These are phyloP conservation scores for Tadarida brasiliensis DNA, from an alignment of 2,797 vertebrate species.

Conservation along the genomic window DNA sequence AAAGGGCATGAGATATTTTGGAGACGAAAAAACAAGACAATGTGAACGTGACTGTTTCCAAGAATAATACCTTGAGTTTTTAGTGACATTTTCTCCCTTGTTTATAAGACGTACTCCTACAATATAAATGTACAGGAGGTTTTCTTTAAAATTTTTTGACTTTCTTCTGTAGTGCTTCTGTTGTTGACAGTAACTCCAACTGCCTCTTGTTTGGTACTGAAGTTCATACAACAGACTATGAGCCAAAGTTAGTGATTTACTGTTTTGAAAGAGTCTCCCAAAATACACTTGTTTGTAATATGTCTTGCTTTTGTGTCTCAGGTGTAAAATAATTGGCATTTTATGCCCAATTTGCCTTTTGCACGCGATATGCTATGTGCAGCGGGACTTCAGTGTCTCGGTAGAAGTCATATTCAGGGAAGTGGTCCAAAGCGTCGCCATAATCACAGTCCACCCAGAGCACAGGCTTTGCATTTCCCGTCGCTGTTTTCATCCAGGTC, in stretches of 20 bases:
- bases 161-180: constrained; percentile 81
- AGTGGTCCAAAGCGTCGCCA: not conserved
- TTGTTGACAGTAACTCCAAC: constrained; percentile 85
- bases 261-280: constrained; percentile 85
- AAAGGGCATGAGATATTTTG: constrained; percentile 75
- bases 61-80: constrained; percentile 81
- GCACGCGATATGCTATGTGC: not conserved
- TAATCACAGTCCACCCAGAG: too few species aligned
- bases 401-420: not conserved
- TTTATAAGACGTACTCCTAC: constrained; percentile 78
- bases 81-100: constrained; percentile 82
- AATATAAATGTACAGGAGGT: constrained; percentile 82
- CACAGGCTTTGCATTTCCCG: not conserved
- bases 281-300: constrained; percentile 85
- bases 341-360: constrained; percentile 75
- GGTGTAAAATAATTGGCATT: constrained; percentile 84
- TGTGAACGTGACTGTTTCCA: constrained; percentile 69
- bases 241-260: constrained; percentile 85
- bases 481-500: not conserved
- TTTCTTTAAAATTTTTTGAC: constrained; percentile 79
- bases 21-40: constrained; percentile 54
- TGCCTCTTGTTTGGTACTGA: constrained; percentile 85
- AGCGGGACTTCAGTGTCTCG: not conserved
- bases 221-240: constrained; percentile 84
- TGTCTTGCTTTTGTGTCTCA: constrained; percentile 83